Evolutionary conservation across 2,113 vertebrate genomes (phyloP).

Genomic region (Cathartes aura): DNA sequence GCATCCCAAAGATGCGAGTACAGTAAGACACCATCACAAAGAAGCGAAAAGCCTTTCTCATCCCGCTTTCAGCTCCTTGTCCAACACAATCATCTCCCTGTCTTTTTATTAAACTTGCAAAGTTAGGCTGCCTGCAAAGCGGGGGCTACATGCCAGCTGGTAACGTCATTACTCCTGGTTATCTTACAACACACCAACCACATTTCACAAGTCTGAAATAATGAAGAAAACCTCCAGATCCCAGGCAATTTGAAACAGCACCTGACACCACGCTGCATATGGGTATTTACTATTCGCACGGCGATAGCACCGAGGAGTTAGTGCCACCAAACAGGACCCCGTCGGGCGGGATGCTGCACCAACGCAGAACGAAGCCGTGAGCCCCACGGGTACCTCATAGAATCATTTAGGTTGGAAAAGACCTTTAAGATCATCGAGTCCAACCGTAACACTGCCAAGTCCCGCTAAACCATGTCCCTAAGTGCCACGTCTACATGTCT

Average conservation of each 20-base stretch:
- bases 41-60: neutral
- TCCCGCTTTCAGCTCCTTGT: neutral
- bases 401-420: neutral
- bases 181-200: neutral
- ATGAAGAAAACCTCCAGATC: neutral
- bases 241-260: neutral
- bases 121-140: neutral
- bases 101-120: neutral
- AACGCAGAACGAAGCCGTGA: neutral
- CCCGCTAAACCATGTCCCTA: neutral
- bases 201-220: neutral
- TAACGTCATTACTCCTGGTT: neutral
- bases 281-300: fast-evolving
- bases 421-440: neutral
- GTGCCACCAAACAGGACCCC: neutral
- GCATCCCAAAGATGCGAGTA: neutral
- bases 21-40: neutral
- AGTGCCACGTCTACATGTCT: fast-evolving
- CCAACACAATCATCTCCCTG: neutral
- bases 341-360: neutral
- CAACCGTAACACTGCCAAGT: neutral
- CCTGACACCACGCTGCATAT: fast-evolving
- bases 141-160: neutral
- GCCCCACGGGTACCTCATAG: neutral
- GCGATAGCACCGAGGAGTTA: fast-evolving